Percentiles rank a stretch among this genome's conserved stretches.
phyloP scores from a whole-genome alignment of 2,888 invertebrate species.

The Trichopoda pennipes region DNA sequence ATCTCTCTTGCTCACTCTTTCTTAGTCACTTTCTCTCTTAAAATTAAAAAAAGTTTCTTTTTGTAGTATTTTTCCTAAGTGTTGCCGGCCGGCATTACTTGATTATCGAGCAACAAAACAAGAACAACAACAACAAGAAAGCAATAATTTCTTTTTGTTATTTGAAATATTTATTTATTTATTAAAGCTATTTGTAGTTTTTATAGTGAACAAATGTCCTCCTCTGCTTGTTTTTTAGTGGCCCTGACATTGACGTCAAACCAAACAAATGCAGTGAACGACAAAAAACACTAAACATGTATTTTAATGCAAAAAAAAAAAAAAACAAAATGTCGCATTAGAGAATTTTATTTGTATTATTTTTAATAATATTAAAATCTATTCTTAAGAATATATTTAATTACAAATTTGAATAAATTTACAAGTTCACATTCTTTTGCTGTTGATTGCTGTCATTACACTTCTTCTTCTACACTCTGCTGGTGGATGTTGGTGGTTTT shows the following conservation, averaged over 20 bases:
- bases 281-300: not conserved
- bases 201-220: conserved; percentile 13
- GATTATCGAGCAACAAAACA: not conserved
- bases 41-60: not conserved
- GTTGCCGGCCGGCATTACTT: conserved; percentile 53
- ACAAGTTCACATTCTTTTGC: not conserved
- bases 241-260: conserved; percentile 67
- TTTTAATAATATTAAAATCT: conserved; percentile 20
- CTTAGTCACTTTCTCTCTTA: too few species aligned
- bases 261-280: conserved; percentile 22
- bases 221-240: conserved; percentile 19
- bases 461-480: conserved; percentile 1
- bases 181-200: conserved; percentile 56
- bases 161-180: not conserved
- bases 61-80: conserved; percentile 2
- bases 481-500: conserved; percentile 20
- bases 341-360: not conserved
- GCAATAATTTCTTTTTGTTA: not conserved
- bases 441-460: conserved; percentile 33
- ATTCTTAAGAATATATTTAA: conserved; percentile 24
- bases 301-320: conserved; percentile 25
- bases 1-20: too few species aligned
- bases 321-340: conserved; percentile 18
- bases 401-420: conserved; percentile 33
- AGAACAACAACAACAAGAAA: conserved; percentile 16